Evolutionary conservation across 30 jellyfish, hydroid and myxozoan genomes (phyloP), one percentile per base, ranked within the genome.

Genomic region (Chrysaora quinquecirrha): DNA sequence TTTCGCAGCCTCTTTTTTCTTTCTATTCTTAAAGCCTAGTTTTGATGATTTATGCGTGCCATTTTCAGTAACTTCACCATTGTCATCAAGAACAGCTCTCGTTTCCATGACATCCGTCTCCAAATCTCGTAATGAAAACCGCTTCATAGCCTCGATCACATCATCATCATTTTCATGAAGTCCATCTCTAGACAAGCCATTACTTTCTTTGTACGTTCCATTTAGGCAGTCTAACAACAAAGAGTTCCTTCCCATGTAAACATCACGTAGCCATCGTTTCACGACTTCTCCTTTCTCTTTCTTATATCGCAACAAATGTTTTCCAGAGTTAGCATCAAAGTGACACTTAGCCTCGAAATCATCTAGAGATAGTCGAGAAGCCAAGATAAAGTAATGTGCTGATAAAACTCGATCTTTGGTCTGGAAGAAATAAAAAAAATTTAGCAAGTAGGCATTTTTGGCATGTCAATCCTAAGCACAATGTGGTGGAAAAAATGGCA

Each of bases 351-450:
- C 52, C 27, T 65, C 67, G 22, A 47, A 30, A 34, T 27, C 48
- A 10, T 31, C 3, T 21, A 14, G 67, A 60, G 68, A 21, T 19
- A 87, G 34, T 61, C 86, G 72, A 16, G 83, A 78, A 6, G 54
- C 72, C 1, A 87, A 76, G 24, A 87, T 58, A 71, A 76, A 77
- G 30, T 84, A 66, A 27, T 87, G 96, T 56, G 87, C 96, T 14
- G 91, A 69, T 2, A 87, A 16, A 7, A 12, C 28, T 1, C 73
- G 64, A 48, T 72, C 58, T 52, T 76, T 87, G 11, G 78, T 71
- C 96, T 87, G 29, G 16, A 85, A 27, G 16, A 60, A 0, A 33
- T 9, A 16, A 31, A 1, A 30, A 78, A 25, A 3, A 38, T 38
- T 38, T 38, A 38, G 6, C 54, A 38, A 38, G 54, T 6, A 38